Percentiles rank a stretch among this genome's conserved stretches.
Conservation (phyloP, 2,888 invertebrate genomes). For the Agrochola macilenta region DNA sequence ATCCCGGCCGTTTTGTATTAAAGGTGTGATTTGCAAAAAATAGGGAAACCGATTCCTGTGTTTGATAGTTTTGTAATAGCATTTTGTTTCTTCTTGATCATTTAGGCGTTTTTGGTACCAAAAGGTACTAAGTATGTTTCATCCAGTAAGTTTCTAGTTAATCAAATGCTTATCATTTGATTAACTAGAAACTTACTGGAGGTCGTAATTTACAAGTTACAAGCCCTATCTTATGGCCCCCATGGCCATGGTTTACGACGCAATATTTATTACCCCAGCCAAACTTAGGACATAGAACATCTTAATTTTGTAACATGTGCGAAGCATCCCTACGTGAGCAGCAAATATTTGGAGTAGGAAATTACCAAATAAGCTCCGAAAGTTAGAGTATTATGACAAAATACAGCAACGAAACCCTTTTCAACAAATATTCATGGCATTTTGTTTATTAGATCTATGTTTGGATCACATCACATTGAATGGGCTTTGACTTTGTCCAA, state of each 20-base stretch:
- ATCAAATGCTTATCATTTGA: slow-evolving; percentile 24
- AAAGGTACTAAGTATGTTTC: not conserved
- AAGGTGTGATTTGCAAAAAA: not conserved
- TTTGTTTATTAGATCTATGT: slow-evolving; percentile 4
- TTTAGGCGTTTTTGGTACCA: not conserved
- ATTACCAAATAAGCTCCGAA: slow-evolving; percentile 27
- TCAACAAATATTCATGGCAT: slow-evolving; percentile 12
- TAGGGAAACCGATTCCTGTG: not conserved
- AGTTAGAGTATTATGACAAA: slow-evolving; percentile 32
- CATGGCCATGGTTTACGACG: slow-evolving; percentile 45
- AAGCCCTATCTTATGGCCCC: slow-evolving; percentile 31
- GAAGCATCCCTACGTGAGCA: slow-evolving; percentile 11
- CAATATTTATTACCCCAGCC: slow-evolving; percentile 40
- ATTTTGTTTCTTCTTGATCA: not conserved
- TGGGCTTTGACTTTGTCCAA: not conserved
- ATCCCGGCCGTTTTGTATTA: slow-evolving; percentile 12
- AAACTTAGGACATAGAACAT: slow-evolving; percentile 48
- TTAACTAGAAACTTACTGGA: slow-evolving; percentile 10
- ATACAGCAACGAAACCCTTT: slow-evolving; percentile 5
- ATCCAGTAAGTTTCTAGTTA: slow-evolving; percentile 19
- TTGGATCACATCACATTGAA: not conserved
- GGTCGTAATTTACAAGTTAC: slow-evolving; percentile 34
- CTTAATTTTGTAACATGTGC: slow-evolving; percentile 50
- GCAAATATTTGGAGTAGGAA: slow-evolving; percentile 28
- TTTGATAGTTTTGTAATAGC: not conserved